Evolutionary conservation across 2,888 invertebrate species (phyloP), one percentile per base, ranked within the genome.

Genomic region (Drosophila mettleri): DNA sequence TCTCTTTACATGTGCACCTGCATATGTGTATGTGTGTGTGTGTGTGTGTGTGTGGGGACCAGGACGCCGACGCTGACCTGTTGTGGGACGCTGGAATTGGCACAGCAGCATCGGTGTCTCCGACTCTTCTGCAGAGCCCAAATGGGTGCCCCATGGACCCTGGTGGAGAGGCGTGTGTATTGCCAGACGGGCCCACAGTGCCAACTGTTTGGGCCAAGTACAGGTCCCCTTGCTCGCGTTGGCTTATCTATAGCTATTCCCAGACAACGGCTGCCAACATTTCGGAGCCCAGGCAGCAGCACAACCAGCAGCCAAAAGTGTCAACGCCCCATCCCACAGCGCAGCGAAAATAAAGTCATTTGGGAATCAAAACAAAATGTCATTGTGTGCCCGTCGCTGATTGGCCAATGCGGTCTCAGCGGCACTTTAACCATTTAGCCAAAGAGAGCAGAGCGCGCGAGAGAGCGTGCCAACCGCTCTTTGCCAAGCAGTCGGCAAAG

Each of bases 341-440:
- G 39, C 10, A n/a, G 39, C 34, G 34, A 51, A 48, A 53, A 36
- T 52, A 48, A 71, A 74, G 46, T 66, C 89, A 62, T 65, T 65
- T 69, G 88, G 86, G 89, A 87, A 66, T 71, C 62, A 24, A 62
- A 85, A 80, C 71, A 89, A 85, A 80, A 74, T 84, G 75, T 73
- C 87, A 74, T 76, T 76, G 79, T 66, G 59, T 72, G 74, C 81
- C n/a, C 52, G n/a, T 9, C 68, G 59, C 69, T 69, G 88, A 89
- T 90, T 89, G 90, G 89, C 55, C 52, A 48, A 22, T 58, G 70
- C 64, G 60, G 29, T 51, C 22, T 48, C 60, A 66, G 64, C 78
- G 80, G 72, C 39, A 63, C 55, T 36, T 60, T 68, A 67, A 72
- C 70, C 66, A 66, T 58, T 29, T 43, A 63, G 53, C 52, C 67